Percentiles rank a stretch among this genome's conserved stretches.
Conservation (phyloP, 2,113 vertebrate species). For the Thalassoma bifasciatum region DNA sequence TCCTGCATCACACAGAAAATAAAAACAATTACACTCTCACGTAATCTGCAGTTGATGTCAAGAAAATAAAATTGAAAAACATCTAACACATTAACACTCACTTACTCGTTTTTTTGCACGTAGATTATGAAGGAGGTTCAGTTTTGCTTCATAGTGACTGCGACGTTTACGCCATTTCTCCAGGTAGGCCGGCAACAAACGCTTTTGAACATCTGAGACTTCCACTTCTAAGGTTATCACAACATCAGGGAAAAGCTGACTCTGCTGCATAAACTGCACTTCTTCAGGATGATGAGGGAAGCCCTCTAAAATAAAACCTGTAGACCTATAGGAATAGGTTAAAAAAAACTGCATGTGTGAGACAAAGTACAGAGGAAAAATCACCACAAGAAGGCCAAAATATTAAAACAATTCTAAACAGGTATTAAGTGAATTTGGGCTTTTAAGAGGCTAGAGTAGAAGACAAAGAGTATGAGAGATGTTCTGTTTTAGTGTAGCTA, state of each 20-base stretch:
- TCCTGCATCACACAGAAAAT: slow-evolving; percentile 76
- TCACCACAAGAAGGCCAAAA: neutral
- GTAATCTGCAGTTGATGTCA: neutral
- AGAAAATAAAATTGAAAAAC: neutral
- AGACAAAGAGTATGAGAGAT: neutral
- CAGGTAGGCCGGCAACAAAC: slow-evolving; percentile 85
- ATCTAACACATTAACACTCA: neutral
- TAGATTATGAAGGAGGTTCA: slow-evolving; percentile 80
- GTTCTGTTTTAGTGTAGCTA: neutral
- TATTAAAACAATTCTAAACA: neutral
- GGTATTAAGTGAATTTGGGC: neutral
- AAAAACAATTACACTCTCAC: neutral
- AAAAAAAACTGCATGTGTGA: too few relatives aligned
- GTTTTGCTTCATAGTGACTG: slow-evolving; percentile 72
- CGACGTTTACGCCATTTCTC: slow-evolving; percentile 84
- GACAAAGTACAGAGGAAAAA: neutral
- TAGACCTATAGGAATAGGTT: slow-evolving; percentile 82
- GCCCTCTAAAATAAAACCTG: slow-evolving; percentile 94
- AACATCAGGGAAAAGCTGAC: slow-evolving; percentile 88
- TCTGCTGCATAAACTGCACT: slow-evolving; percentile 84
- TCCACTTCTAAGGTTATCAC: slow-evolving; percentile 84
- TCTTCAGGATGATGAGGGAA: slow-evolving; percentile 88
- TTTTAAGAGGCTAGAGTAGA: neutral
- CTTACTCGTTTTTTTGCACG: slow-evolving; percentile 85
- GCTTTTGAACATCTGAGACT: slow-evolving; percentile 81